Percentiles rank a stretch among this genome's conserved stretches.
Evolutionary conservation across 2,888 invertebrate genomes (phyloP).

Genomic region (Orthonychiurus folsomi): DNA sequence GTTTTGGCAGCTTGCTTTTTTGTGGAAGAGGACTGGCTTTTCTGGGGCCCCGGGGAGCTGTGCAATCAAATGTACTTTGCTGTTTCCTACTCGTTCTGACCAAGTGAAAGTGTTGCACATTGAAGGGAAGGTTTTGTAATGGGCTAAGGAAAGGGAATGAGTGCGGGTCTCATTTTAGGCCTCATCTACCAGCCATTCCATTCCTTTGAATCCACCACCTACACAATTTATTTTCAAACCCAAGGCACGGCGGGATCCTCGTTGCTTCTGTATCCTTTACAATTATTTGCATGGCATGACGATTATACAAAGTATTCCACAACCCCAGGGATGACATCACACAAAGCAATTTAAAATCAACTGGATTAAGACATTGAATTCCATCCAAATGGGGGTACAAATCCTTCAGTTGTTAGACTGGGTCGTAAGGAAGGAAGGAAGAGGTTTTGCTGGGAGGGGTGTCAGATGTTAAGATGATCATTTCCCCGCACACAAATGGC

Average conservation of each 20-base stretch:
- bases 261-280: constrained; percentile 20
- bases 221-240: neutral
- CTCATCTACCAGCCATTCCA: constrained; percentile 17
- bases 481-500: too few species aligned
- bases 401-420: too few species aligned
- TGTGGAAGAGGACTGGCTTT: constrained; percentile 4
- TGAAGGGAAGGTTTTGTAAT: neutral
- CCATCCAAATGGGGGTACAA: too few species aligned
- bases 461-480: too few species aligned
- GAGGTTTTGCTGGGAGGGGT: too few species aligned
- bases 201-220: constrained; percentile 15
- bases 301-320: neutral
- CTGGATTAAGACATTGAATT: too few species aligned
- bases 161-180: neutral
- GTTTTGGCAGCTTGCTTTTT: constrained; percentile 25
- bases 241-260: constrained; percentile 7
- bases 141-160: neutral
- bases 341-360: too few species aligned
- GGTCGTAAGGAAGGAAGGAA: too few species aligned
- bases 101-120: neutral
- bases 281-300: neutral
- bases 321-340: too few species aligned
- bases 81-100: neutral
- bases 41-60: constrained; percentile 21
- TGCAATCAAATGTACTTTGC: constrained; percentile 28